phyloP scores from a whole-genome alignment of 2,797 vertebrate species.

The Oreonectes daqikongensis region DNA sequence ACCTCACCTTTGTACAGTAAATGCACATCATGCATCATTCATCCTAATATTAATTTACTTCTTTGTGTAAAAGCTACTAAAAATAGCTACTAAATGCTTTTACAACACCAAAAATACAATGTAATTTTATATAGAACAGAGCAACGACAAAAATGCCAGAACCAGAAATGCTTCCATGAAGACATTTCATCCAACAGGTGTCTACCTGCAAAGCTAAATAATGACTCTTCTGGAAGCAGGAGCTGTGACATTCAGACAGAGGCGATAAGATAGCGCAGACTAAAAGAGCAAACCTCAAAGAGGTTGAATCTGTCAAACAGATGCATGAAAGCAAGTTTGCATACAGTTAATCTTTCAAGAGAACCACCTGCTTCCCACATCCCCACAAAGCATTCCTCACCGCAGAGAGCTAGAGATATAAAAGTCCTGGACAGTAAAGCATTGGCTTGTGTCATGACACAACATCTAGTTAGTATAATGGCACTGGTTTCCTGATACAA shows the following conservation, averaged over 20 bases:
- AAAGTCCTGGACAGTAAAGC: neutral
- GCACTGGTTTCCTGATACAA: too few species aligned
- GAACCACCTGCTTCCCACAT: constrained; percentile 13
- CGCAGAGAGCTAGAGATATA: neutral
- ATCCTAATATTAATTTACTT: too few species aligned
- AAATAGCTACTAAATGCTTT: neutral
- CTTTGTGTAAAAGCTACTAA: neutral
- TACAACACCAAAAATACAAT: neutral
- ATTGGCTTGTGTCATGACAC: neutral
- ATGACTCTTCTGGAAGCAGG: constrained; percentile 20
- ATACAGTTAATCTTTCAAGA: constrained; percentile 27
- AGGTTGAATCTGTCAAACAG: constrained; percentile 39
- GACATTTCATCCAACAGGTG: neutral
- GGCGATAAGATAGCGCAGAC: constrained; percentile 30
- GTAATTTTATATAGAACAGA: neutral
- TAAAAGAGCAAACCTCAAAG: constrained; percentile 34
- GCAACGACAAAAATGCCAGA: neutral
- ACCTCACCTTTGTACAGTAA: too few species aligned
- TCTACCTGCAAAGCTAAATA: constrained; percentile 28
- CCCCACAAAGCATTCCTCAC: constrained; percentile 10
- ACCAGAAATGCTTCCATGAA: neutral
- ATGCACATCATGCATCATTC: too few species aligned
- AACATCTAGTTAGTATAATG: too few species aligned
- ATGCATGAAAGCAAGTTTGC: constrained; percentile 31
- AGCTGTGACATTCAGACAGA: constrained; percentile 43